Base-by-base conservation (phyloP, 2,888 invertebrate genomes). In the Julus scandinavius region DNA sequence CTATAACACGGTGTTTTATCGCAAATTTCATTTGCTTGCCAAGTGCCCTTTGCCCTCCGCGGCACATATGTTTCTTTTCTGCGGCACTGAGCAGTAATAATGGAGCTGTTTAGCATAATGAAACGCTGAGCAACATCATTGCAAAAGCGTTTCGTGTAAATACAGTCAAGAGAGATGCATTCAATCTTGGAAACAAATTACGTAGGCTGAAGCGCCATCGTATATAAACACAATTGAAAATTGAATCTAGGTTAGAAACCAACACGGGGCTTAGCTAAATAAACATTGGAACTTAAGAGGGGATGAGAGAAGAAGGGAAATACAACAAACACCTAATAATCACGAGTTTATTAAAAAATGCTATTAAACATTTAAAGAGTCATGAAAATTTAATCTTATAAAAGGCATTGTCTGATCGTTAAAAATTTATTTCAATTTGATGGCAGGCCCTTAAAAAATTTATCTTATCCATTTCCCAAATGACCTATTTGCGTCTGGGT, bases 101-200 rank as follows among this genome's bases (percentile, higher is more conserved):
- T 72, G 72, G 72, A 2, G 72, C 72, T 72, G 72, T 72, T 72
- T 72, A 72, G 72, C 72, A 72, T 72, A 72, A 72, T 72, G 72
- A 72, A 72, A 72, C 58, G n/a, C 58, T n/a, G n/a, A 63, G 58
- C 58, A 63, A 63, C 72, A 72, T 72, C 72, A 72, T 72, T 11
- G 72, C 72, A 20, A 72, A 72, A 72, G 72, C 72, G 72, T 72
- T 72, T 72, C 29, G 20, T 29, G 72, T 72, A 72, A 72, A 72
- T 72, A 72, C 72, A 72, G 72, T 72, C 72, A 11, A 72, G 72
- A 72, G 72, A 72, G 72, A 72, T 72, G 72, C 72, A 11, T 72
- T 72, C 72, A 72, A 72, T 72, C 72, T 72, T 72, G 72, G 29
- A 72, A 72, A 72, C 72, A 72, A 72, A 72, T 72, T 72, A 72